Evolutionary conservation across 2,888 invertebrate genomes (phyloP).

Genomic region (Cepaea hortensis): DNA sequence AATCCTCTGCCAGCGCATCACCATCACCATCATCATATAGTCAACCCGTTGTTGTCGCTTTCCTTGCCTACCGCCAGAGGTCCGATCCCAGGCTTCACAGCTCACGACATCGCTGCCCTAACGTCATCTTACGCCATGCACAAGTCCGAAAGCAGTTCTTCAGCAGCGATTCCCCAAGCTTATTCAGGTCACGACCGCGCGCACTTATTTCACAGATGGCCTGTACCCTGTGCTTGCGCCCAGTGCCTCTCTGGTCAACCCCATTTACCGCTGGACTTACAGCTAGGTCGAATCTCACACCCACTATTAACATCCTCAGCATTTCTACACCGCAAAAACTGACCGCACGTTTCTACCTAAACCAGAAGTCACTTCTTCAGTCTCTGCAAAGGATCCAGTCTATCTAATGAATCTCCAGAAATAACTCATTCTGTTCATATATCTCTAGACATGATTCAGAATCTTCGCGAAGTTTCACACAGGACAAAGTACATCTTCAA

Average conservation of each 20-base stretch:
- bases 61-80: constrained; percentile 12
- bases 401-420: too few species aligned
- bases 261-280: constrained; percentile 39
- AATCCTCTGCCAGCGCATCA: not conserved
- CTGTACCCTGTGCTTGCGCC: constrained; percentile 47
- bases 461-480: too few species aligned
- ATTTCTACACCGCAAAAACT: constrained; percentile 30
- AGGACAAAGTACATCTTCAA: too few species aligned
- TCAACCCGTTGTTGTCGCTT: not conserved
- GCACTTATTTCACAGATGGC: constrained; percentile 25
- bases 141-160: not conserved
- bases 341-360: not conserved
- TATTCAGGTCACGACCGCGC: not conserved
- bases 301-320: constrained; percentile 40
- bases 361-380: too few species aligned
- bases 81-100: not conserved
- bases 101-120: constrained; percentile 7
- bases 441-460: too few species aligned
- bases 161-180: not conserved
- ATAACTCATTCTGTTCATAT: too few species aligned
- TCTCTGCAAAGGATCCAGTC: too few species aligned
- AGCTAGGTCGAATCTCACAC: constrained; percentile 46
- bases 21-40: too few species aligned
- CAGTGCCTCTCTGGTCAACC: constrained; percentile 48
- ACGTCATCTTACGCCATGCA: not conserved